These are phyloP conservation scores for Sabatieria punctata DNA, from an alignment of 2,888 invertebrate species.

Conservation along the genomic window DNA sequence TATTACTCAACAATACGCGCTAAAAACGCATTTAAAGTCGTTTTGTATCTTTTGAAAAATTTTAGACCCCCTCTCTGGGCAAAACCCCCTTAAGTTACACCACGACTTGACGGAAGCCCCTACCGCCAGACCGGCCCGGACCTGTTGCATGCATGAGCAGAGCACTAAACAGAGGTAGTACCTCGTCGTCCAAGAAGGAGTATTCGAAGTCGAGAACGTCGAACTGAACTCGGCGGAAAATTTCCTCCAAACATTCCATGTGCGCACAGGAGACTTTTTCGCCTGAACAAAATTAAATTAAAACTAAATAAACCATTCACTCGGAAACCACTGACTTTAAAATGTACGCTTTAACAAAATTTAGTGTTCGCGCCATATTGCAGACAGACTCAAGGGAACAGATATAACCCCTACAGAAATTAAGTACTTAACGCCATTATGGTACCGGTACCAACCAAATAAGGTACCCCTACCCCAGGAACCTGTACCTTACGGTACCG, in stretches of 20 bases:
- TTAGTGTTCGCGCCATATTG: background rate
- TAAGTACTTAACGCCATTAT: too few relatives aligned
- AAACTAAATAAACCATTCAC: conserved; percentile 1
- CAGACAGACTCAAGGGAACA: too few relatives aligned
- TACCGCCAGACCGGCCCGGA: too few relatives aligned
- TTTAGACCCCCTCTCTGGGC: background rate
- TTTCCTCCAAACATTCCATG: conserved; percentile 64
- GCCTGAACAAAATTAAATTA: conserved; percentile 45
- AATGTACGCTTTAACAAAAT: conserved; percentile 3
- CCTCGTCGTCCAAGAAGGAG: conserved; percentile 53
- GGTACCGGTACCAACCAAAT: too few relatives aligned
- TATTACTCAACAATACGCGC: too few relatives aligned
- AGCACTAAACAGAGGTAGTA: conserved; percentile 30
- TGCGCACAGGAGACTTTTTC: conserved; percentile 48
- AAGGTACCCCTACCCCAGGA: too few relatives aligned
- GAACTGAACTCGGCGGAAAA: conserved; percentile 60
- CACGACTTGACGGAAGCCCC: background rate
- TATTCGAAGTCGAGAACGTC: conserved; percentile 50
- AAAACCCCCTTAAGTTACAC: background rate
- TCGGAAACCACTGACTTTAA: too few relatives aligned
- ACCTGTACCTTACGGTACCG: too few relatives aligned
- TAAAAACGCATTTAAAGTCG: too few relatives aligned
- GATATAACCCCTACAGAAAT: too few relatives aligned
- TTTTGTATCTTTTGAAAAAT: too few relatives aligned
- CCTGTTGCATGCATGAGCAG: background rate